Evolutionary conservation across 2,888 invertebrate genomes (phyloP), one percentile per base, ranked within the genome.

Genomic region (Xanthorhoe designata): DNA sequence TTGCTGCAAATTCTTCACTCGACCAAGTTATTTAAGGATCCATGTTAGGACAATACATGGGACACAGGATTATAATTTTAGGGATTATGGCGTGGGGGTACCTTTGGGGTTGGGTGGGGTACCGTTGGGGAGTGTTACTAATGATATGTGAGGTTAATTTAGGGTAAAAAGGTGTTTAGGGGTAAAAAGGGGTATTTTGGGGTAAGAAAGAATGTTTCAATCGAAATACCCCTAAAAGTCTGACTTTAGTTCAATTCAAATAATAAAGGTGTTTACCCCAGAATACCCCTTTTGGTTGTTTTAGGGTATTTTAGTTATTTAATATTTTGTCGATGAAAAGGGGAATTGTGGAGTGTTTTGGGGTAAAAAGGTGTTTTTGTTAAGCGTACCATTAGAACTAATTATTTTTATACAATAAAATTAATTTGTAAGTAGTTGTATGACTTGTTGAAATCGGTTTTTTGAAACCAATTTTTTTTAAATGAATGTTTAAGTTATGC

Each of bases 41-140:
- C 92, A 92, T 47, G 85, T 93, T 0, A 75, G 92, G 56, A 93
- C 92, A 0, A 93, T 93, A 0, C 92, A 93, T 47, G 92, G 91
- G 0, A 88, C 89, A 0, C 92, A 92, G 60, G 90, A 92, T 51
- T 91, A 89, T 57, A 89, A 90, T 62, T 90, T 91, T 42, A 78
- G 85, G 1, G 76, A 76, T 7, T 83, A 76, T 62, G 75, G 75
- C 2, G 54, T 72, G 0, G 75, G 71, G 15, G 60, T 72, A n/a
- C 63, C 70, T 24, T 32, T 73, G 49, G 73, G 69, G 7, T 45
- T 64, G 1, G 61, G 58, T 10, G 58, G 61, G 32, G 49, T 56
- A 3, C 60, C 67, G 5, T 50, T 72, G 10, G 56, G 63, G n/a
- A 56, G 57, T 35, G 24, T 66, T 10, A n/a, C 42, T 17, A 57